Evolutionary conservation across 2,797 vertebrate genomes (phyloP), one percentile per base, ranked within the genome.

Genomic region (Periparus ater): DNA sequence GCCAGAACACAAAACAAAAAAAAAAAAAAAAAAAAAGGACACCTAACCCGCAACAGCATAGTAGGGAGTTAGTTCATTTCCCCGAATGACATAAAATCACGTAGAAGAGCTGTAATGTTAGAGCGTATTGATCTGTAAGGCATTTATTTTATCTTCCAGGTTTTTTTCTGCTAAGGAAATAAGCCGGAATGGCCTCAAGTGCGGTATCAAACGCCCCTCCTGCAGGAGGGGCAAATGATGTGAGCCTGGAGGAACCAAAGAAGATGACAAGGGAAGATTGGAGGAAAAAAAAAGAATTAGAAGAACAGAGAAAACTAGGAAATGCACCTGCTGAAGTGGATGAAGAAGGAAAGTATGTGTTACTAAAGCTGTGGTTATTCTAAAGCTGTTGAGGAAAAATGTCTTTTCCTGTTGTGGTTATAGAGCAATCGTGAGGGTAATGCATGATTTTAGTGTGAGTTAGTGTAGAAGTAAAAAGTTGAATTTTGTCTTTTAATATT

Each of bases 201-300:
- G 84, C 54, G 0, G 94, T 95, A 7, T 54, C 45, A 7, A 97
- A 91, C 11, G 20, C 88, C 2, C 7, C 96, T 29, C 91, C 97
- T 38, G 26, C 96, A 3, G 97, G 96, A 1, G 97, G 96, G 2
- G 93, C 97, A 10, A 98, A 98, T 75, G 99, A 99, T 22, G 98
- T 99, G 58, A 98, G 98, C 83, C 97, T 99, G 85, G 99, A 99
- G 93, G 99, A 99, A 42, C 99, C 99, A 47, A 99, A 99, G 95
- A 99, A 99, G 95, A 99, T 99, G 99, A 99, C 99, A 6, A 97
- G 99, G 74, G 99, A 99, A 95, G 99, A 99, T 87, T 99, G 99
- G 99, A 99, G 99, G 93, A 99, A 99, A 96, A 99, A 99, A 97
- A 99, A 99, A 87, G 99, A 99, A 85, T 88, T 99, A 40, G 99